phyloP scores from a whole-genome alignment of 1,140 invertebrate species.

The Luehdorfia chinensis region DNA sequence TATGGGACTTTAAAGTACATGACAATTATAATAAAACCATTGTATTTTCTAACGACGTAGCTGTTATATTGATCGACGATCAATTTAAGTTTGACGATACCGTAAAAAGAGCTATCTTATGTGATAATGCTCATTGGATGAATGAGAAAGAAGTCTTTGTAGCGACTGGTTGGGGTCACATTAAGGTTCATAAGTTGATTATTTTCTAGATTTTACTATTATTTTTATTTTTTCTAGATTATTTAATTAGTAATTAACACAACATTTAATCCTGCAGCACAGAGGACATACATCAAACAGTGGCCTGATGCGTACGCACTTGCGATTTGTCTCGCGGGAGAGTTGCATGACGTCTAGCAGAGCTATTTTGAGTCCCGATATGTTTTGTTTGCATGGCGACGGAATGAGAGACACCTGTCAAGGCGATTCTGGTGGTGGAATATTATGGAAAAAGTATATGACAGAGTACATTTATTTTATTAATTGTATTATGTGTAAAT shows the following conservation, averaged over 20 bases:
- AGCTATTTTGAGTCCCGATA: slow-evolving; percentile 31
- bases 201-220: neutral
- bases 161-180: slow-evolving; percentile 41
- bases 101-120: slow-evolving; percentile 30
- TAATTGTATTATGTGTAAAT: neutral
- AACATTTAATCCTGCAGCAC: too few relatives aligned
- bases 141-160: slow-evolving; percentile 28
- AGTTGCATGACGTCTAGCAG: slow-evolving; percentile 30
- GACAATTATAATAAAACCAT: slow-evolving; percentile 25
- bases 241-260: too few relatives aligned
- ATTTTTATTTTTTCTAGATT: slow-evolving; percentile 22
- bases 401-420: slow-evolving; percentile 40
- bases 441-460: slow-evolving; percentile 37
- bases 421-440: slow-evolving; percentile 49
- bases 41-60: slow-evolving; percentile 39
- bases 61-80: slow-evolving; percentile 34
- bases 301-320: slow-evolving; percentile 24
- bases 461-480: neutral
- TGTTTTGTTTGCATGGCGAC: slow-evolving; percentile 47
- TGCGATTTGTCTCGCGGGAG: slow-evolving; percentile 24
- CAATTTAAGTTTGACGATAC: slow-evolving; percentile 25
- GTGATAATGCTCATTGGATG: slow-evolving; percentile 29
- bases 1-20: slow-evolving; percentile 39
- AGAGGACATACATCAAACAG: slow-evolving; percentile 20
- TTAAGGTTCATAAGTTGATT: slow-evolving; percentile 29